These are phyloP conservation scores for Taeniopygia guttata DNA, from an alignment of 2,797 vertebrate genomes.

Conservation along the genomic window DNA sequence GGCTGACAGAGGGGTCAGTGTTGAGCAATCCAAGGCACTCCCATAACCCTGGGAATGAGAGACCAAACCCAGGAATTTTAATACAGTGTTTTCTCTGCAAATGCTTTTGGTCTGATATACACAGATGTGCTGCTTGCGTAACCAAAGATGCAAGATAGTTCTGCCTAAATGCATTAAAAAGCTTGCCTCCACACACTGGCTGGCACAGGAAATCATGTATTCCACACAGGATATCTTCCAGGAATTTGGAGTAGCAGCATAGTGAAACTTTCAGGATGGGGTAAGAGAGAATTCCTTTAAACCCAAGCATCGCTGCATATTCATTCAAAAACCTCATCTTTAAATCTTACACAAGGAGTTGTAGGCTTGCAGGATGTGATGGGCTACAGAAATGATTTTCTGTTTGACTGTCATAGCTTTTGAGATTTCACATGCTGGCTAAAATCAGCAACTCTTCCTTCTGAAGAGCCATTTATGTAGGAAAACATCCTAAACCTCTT, in stretches of 20 bases:
- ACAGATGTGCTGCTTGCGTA: constrained; percentile 61
- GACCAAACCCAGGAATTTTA: constrained; percentile 50
- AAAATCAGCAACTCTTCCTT: not conserved
- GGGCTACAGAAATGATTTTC: not conserved
- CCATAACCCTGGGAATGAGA: constrained; percentile 31
- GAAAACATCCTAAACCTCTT: constrained; percentile 48
- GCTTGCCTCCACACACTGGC: not conserved
- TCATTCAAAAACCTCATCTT: not conserved
- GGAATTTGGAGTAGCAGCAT: not conserved
- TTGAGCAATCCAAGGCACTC: constrained; percentile 34
- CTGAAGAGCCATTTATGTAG: constrained; percentile 18
- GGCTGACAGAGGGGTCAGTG: constrained; percentile 44
- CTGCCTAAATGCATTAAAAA: not conserved
- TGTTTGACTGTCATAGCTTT: not conserved
- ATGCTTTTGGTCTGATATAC: constrained; percentile 53
- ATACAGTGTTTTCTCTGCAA: constrained; percentile 56
- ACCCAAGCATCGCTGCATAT: not conserved
- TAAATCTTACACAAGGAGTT: not conserved
- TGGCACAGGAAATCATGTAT: not conserved
- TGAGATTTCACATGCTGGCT: not conserved
- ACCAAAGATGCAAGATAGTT: constrained; percentile 23
- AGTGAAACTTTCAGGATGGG: not conserved
- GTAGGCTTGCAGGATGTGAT: not conserved
- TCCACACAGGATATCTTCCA: not conserved
- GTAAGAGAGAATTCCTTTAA: not conserved